Base-by-base conservation (phyloP, 1,140 invertebrate genomes). In the Atta cephalotes region DNA sequence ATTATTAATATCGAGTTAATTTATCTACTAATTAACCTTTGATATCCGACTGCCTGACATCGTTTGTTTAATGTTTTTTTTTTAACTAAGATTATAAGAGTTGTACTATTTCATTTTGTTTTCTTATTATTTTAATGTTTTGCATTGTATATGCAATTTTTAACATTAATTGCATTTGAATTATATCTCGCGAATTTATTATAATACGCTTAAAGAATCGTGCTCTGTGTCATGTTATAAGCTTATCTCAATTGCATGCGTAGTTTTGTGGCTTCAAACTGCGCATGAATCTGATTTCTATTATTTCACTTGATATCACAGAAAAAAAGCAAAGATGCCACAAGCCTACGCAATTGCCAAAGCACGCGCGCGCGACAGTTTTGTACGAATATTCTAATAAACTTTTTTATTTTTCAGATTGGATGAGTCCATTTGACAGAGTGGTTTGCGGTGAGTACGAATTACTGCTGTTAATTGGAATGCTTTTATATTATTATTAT, bases 351-450 rank as follows among this genome's bases (percentile, higher is more conserved):
- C 12, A 53, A 72, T 53, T 81, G 25, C 12, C 16, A 14, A 78
- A 10, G 28, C 9, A 45, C 9, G 9, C 39, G 9, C 9, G 9
- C 39, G 39, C 3, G 31, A 58, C n/a, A 18, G n/a, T 87, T 56
- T 66, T 18, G 3, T 70, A 31, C 25, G 35, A 3, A 49, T 74
- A 12, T 62, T 74, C n/a, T 63, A 63, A 76, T 35, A 21, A 74
- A 51, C 14, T 16, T 85, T 89, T 92, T 92, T 95, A 89, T 95
- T 95, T 96, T 96, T 94, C 97, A 98, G 98, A 98, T 96, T 98
- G 98, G 98, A 98, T 98, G 97, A 98, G 97, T 95, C 98, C 98
- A 90, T 98, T 98, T 95, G 98, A 98, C 96, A 96, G 98, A 96
- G 98, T 98, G 95, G 97, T 98, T 94, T 98, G 98, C 96, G 98